Percentiles rank a stretch among this genome's conserved stretches.
phyloP scores from a whole-genome alignment of 2,797 vertebrate species.

The Acanthopagrus latus region DNA sequence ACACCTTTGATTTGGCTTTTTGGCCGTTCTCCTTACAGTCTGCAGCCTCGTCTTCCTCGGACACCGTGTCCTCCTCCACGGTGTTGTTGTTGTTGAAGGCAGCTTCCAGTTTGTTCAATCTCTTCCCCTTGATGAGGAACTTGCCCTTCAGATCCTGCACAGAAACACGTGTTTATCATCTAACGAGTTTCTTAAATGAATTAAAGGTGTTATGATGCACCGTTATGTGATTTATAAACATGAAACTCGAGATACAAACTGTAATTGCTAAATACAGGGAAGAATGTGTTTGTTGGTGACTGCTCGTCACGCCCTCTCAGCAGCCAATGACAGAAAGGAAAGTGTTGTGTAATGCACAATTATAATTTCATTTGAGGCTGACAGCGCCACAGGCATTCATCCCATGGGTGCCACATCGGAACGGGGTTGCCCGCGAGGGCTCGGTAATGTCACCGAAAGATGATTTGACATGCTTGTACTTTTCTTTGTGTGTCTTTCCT shows the following conservation, averaged over 20 bases:
- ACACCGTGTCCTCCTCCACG: constrained; percentile 84
- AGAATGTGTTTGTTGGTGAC: neutral
- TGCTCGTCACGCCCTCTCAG: constrained; percentile 17
- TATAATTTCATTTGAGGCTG: constrained; percentile 34
- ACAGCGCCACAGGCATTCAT: constrained; percentile 31
- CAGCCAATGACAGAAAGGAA: constrained; percentile 40
- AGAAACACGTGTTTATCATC: neutral
- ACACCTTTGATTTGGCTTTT: constrained; percentile 81
- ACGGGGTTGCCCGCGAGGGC: neutral
- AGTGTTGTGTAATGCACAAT: constrained; percentile 21
- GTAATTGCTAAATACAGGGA: neutral
- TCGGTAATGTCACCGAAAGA: constrained; percentile 31
- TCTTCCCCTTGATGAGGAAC: constrained; percentile 95
- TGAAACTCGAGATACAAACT: neutral
- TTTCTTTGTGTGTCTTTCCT: neutral
- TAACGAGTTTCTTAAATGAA: too few relatives aligned
- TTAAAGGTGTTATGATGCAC: constrained; percentile 9
- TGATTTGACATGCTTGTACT: constrained; percentile 3
- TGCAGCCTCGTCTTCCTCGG: constrained; percentile 96
- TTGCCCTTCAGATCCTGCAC: constrained; percentile 91
- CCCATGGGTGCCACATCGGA: constrained; percentile 18
- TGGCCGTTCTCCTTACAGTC: constrained; percentile 90
- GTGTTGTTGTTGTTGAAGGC: constrained; percentile 65
- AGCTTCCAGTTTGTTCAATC: constrained; percentile 89
- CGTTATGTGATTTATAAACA: neutral